A percentile compares a stretch with the other conserved stretches of the same genome.
These are phyloP conservation scores for Dasyurus viverrinus DNA, from an alignment of 2,113 vertebrate genomes.

Conservation along the genomic window DNA sequence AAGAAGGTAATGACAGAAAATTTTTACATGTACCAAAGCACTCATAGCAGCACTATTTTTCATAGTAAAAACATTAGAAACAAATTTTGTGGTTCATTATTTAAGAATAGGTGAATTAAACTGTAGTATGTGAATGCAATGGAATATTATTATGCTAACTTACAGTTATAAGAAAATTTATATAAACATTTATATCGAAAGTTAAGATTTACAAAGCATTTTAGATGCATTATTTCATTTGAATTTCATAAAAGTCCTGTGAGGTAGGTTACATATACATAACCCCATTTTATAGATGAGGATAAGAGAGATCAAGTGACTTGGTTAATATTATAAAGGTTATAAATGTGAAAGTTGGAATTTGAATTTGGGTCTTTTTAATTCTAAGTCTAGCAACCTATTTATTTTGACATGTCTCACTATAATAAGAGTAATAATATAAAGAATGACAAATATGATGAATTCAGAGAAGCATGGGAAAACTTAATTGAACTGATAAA, in stretches of 20 bases:
- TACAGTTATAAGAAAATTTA: background rate
- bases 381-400: background rate
- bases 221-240: background rate
- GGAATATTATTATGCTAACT: background rate
- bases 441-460: background rate
- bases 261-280: background rate
- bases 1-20: background rate
- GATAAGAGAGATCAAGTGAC: background rate
- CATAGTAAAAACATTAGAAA: background rate
- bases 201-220: background rate
- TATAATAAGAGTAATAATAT: background rate
- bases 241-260: background rate
- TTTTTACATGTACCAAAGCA: background rate
- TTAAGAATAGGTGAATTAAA: background rate
- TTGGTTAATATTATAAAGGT: background rate
- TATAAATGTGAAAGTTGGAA: background rate
- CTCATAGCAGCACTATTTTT: background rate
- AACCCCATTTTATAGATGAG: background rate
- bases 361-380: background rate
- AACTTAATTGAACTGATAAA: background rate
- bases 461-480: background rate
- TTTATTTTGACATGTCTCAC: background rate
- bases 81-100: background rate
- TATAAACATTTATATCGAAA: background rate
- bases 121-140: background rate